Conservation (phyloP, 2,888 invertebrate species). For the Ichneumon xanthorius region DNA sequence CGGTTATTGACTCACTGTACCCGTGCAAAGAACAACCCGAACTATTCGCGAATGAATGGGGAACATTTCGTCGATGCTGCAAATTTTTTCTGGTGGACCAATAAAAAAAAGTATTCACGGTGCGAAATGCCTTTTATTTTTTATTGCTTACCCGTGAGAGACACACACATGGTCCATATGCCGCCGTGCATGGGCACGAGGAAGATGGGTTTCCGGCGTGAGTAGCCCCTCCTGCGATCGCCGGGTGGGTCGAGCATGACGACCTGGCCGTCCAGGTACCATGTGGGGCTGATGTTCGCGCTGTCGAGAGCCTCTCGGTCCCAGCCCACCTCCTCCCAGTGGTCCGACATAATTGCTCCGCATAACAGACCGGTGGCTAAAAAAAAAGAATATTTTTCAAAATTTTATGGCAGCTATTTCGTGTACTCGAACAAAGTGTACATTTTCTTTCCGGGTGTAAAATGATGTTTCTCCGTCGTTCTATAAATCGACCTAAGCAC, state of each 20-base stretch:
- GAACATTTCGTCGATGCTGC: background rate
- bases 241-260: constrained; percentile 86
- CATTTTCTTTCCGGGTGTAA: background rate
- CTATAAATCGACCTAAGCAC: constrained; percentile 16
- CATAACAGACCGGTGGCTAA: constrained; percentile 91
- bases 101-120: background rate
- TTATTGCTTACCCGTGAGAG: constrained; percentile 89
- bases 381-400: background rate
- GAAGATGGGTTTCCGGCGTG: constrained; percentile 86
- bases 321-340: constrained; percentile 96
- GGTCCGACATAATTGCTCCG: constrained; percentile 95
- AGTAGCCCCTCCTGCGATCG: constrained; percentile 72
- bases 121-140: background rate
- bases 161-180: constrained; percentile 95
- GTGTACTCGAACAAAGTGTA: no score
- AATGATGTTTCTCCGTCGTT: background rate
- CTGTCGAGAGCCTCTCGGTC: constrained; percentile 88
- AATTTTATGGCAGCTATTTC: no score
- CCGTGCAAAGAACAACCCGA: no score
- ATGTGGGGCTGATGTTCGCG: constrained; percentile 88
- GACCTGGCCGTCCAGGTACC: constrained; percentile 92
- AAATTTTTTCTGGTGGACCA: background rate
- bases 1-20: no score
- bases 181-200: constrained; percentile 96
- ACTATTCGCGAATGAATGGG: background rate